phyloP scores from a whole-genome alignment of 2,888 invertebrate species.

The Hirtodrosophila cameraria region DNA sequence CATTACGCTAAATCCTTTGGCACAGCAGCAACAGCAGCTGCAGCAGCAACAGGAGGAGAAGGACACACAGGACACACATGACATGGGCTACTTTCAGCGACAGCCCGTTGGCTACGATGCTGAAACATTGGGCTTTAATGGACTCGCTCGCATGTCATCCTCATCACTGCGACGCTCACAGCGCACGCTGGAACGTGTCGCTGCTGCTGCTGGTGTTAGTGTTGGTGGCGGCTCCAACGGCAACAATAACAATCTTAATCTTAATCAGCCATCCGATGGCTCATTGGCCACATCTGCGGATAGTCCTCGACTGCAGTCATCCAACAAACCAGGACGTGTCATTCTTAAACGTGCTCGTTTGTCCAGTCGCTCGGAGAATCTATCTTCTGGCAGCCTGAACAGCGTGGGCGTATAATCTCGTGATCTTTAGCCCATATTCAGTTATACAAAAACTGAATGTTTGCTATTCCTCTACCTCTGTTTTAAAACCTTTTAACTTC shows the following conservation, averaged over 20 bases:
- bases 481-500: constrained; percentile 45
- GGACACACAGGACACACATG: constrained; percentile 58
- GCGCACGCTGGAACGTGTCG: constrained; percentile 67
- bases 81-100: constrained; percentile 65
- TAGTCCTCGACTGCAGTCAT: constrained; percentile 43
- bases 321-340: constrained; percentile 57
- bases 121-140: constrained; percentile 52
- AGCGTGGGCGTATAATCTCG: constrained; percentile 72
- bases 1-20: constrained; percentile 84
- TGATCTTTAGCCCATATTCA: constrained; percentile 69
- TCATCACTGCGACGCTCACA: constrained; percentile 71
- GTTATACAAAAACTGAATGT: constrained; percentile 27
- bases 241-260: constrained; percentile 70
- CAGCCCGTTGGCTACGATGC: constrained; percentile 54
- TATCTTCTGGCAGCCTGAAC: constrained; percentile 69
- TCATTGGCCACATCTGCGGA: constrained; percentile 27
- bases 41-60: constrained; percentile 70
- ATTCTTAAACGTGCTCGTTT: constrained; percentile 66
- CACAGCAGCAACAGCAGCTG: constrained; percentile 73
- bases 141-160: constrained; percentile 63
- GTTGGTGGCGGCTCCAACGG: constrained; percentile 46
- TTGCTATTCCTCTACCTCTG: constrained; percentile 71
- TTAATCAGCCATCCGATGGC: constrained; percentile 58
- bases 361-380: constrained; percentile 73
- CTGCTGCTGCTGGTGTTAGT: constrained; percentile 49